phyloP scores from a whole-genome alignment of 1,140 invertebrate genomes.

The Dendroctonus ponderosae region DNA sequence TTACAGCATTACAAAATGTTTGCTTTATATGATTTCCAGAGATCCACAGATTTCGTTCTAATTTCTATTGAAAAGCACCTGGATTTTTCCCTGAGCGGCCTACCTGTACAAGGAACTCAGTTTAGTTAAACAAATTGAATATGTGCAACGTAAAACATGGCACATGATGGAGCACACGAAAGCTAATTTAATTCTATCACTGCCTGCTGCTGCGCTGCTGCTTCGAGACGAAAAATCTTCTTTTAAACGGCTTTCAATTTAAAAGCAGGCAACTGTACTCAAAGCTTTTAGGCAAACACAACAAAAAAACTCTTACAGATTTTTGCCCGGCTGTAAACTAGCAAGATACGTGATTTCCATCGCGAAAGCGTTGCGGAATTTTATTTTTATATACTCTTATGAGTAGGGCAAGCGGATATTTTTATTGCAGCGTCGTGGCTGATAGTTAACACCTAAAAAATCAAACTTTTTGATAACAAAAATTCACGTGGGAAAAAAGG shows the following conservation, averaged over 20 bases:
- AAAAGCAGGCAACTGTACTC: slow-evolving; percentile 17
- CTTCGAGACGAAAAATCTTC: slow-evolving; percentile 22
- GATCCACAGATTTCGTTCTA: no score
- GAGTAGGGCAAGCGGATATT: neutral
- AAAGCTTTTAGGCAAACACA: slow-evolving; percentile 21
- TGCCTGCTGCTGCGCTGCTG: slow-evolving; percentile 2
- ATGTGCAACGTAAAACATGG: no score
- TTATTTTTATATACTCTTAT: slow-evolving; percentile 10
- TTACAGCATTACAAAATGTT: no score
- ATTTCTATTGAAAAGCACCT: no score
- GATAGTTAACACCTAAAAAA: no score
- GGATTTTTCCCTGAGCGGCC: no score
- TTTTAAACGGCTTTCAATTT: slow-evolving; percentile 22
- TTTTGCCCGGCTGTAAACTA: slow-evolving; percentile 5
- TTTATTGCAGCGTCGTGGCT: neutral
- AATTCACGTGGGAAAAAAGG: no score
- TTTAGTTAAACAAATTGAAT: no score
- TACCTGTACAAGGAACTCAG: no score
- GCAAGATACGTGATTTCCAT: slow-evolving; percentile 20
- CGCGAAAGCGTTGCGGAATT: neutral
- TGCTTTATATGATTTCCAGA: no score
- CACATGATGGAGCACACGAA: neutral
- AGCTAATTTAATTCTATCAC: slow-evolving; percentile 13
- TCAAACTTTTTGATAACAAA: no score
- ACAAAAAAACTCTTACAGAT: slow-evolving; percentile 10